phyloP scores from a whole-genome alignment of 2,797 vertebrate species.

The Pogoniulus pusillus region DNA sequence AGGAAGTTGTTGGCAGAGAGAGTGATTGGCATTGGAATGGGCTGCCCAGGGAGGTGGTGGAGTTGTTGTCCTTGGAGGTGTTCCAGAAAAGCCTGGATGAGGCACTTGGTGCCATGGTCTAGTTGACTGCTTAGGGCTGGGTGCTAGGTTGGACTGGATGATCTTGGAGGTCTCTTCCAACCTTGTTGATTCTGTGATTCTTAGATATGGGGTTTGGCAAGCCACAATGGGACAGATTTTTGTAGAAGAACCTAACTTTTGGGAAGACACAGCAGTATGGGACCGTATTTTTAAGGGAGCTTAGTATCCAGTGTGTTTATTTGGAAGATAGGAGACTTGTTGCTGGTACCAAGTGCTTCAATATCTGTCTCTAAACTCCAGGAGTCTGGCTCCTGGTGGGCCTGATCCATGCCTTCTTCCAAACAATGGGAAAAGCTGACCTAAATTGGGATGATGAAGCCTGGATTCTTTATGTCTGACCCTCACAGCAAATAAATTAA shows the following conservation, averaged over 20 bases:
- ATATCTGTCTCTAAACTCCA: conserved; percentile 30
- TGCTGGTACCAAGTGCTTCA: background rate
- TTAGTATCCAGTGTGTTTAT: background rate
- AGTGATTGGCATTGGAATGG: too few relatives aligned
- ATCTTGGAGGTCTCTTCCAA: too few relatives aligned
- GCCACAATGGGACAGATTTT: conserved; percentile 8
- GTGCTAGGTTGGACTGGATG: too few relatives aligned
- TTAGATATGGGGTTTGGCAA: background rate
- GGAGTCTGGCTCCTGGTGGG: background rate
- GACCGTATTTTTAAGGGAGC: background rate
- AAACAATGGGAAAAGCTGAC: background rate
- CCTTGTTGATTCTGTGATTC: too few relatives aligned
- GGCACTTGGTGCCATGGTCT: too few relatives aligned
- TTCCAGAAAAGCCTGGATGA: too few relatives aligned
- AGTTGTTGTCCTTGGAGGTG: too few relatives aligned
- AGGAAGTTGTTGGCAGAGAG: too few relatives aligned
- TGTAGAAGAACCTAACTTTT: background rate
- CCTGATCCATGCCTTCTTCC: background rate
- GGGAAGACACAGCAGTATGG: background rate
- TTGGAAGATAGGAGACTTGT: conserved; percentile 2
- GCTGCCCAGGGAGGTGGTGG: too few relatives aligned
- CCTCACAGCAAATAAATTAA: background rate
- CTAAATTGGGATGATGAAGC: background rate
- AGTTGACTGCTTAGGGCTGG: too few relatives aligned
- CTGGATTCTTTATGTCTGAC: background rate